Conservation (phyloP, 1,140 invertebrate genomes). For the Bombus impatiens region DNA sequence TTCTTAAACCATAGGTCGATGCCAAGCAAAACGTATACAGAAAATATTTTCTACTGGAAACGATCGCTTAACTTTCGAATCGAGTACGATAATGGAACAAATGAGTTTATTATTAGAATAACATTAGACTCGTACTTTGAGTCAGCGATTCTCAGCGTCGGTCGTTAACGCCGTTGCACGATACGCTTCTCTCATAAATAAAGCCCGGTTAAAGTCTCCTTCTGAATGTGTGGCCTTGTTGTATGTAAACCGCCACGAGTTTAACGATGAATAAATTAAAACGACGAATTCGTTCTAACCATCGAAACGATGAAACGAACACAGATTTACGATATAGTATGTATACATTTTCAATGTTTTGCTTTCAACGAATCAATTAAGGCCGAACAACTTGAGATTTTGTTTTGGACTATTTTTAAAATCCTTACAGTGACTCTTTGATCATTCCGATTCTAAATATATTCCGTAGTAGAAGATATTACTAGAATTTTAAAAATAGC, state of each 20-base stretch:
- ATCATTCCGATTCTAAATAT: too few species aligned
- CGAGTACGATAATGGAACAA: not conserved
- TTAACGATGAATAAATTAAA: not conserved
- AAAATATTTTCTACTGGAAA: not conserved
- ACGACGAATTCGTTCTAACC: not conserved
- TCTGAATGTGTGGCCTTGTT: not conserved
- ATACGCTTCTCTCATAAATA: constrained; percentile 7
- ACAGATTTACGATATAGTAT: not conserved
- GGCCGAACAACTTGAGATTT: not conserved
- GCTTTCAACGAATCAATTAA: not conserved
- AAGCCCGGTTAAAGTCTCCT: not conserved
- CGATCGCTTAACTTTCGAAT: not conserved
- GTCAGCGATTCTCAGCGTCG: not conserved
- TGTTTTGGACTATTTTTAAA: too few species aligned
- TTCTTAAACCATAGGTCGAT: not conserved
- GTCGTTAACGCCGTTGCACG: not conserved
- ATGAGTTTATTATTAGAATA: not conserved
- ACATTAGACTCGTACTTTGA: constrained; percentile 15
- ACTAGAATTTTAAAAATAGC: too few species aligned
- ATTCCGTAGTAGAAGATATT: too few species aligned
- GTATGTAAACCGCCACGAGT: too few species aligned
- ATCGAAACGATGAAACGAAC: too few species aligned
- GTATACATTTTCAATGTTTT: too few species aligned
- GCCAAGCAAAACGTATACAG: not conserved
- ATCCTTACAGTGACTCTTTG: too few species aligned